phyloP scores from a whole-genome alignment of 2,888 invertebrate genomes.

The Keiferia lycopersicella region DNA sequence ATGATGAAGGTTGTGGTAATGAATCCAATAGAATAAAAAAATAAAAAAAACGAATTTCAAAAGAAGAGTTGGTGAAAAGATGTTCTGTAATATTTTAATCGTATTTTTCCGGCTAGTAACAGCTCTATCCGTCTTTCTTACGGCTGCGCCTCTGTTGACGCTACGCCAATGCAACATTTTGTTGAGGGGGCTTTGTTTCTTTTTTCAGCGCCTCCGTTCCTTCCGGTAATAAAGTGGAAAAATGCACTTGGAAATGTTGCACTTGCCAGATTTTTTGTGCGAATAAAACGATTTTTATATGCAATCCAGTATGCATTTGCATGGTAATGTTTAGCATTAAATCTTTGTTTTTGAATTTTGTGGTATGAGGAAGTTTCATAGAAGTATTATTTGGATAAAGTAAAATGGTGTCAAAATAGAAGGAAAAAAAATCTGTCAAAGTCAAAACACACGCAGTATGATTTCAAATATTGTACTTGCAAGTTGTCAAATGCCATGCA shows the following conservation, averaged over 20 bases:
- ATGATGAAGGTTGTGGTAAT: no score
- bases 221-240: conserved; percentile 26
- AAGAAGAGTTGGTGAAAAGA: no score
- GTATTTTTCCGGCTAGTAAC: conserved; percentile 23
- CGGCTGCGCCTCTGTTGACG: conserved; percentile 29
- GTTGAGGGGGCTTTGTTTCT: conserved; percentile 25
- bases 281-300: neutral
- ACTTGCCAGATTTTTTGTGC: conserved; percentile 15
- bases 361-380: no score
- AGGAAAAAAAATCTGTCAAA: no score
- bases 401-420: no score
- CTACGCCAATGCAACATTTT: conserved; percentile 34
- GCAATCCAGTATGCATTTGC: neutral
- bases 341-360: neutral
- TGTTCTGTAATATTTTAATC: no score
- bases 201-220: conserved; percentile 27
- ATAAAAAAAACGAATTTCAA: no score
- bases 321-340: neutral
- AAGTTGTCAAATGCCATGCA: no score
- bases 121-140: conserved; percentile 33
- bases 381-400: no score
- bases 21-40: no score
- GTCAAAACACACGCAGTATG: no score
- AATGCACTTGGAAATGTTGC: conserved; percentile 22
- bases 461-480: no score